Evolutionary conservation across 1,140 invertebrate species (phyloP).

Genomic region (Platorchestia sp.): DNA sequence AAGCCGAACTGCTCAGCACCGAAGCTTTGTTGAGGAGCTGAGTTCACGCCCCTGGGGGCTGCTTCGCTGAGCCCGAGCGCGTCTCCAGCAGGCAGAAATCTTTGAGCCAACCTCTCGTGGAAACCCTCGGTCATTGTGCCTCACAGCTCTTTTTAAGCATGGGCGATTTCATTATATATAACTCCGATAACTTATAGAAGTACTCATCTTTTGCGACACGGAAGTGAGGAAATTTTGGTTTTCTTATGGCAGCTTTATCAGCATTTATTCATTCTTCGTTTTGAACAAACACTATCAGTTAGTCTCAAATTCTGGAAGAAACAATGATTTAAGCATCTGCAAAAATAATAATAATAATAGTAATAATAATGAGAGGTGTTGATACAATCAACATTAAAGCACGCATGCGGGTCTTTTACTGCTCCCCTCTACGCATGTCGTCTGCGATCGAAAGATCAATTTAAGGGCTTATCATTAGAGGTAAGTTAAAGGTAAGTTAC

Average conservation of each 20-base stretch:
- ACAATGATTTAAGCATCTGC: no score
- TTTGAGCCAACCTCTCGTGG: not conserved
- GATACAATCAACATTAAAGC: no score
- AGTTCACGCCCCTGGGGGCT: not conserved
- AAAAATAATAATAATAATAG: no score
- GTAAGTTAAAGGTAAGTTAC: no score
- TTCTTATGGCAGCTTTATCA: not conserved
- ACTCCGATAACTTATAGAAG: not conserved
- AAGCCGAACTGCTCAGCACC: not conserved
- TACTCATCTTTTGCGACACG: not conserved
- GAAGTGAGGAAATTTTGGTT: not conserved
- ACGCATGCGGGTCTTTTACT: no score
- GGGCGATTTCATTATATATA: not conserved
- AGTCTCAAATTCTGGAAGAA: no score
- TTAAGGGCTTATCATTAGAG: no score
- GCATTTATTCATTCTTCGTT: not conserved
- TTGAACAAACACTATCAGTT: no score
- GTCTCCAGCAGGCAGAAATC: not conserved
- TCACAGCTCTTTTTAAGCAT: not conserved
- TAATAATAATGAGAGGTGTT: no score
- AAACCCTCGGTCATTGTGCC: not conserved
- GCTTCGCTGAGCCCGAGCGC: not conserved
- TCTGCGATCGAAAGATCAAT: no score
- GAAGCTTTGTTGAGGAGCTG: not conserved
- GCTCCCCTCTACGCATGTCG: no score